phyloP scores from a whole-genome alignment of 1,140 invertebrate species.

The Odontomachus brunneus region DNA sequence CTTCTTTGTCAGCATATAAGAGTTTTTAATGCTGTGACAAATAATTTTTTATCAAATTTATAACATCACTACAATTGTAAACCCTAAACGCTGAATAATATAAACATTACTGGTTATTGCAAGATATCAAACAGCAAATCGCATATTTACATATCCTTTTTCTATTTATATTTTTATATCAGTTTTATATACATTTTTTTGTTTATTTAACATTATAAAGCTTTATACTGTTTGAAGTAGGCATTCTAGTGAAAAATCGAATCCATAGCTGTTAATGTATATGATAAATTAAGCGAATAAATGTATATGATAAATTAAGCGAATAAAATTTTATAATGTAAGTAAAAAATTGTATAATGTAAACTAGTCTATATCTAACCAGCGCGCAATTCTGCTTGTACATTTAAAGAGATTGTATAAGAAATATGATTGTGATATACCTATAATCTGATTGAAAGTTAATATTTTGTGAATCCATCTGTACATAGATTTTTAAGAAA shows the following conservation, averaged over 20 bases:
- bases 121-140: not conserved
- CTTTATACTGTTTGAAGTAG: conserved; percentile 8
- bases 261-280: conserved; percentile 8
- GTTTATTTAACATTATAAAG: conserved; percentile 20
- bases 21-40: not conserved
- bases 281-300: conserved; percentile 13
- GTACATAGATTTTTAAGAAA: conserved; percentile 19
- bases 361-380: not conserved
- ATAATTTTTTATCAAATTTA: conserved; percentile 13
- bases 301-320: conserved; percentile 16
- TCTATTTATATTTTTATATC: conserved; percentile 1
- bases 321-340: too few relatives aligned
- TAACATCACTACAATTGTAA: not conserved
- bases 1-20: not conserved
- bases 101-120: not conserved
- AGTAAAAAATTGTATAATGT: conserved; percentile 10
- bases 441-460: conserved; percentile 23
- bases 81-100: conserved; percentile 19
- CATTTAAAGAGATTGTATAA: conserved; percentile 4
- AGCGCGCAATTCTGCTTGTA: not conserved
- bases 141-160: not conserved
- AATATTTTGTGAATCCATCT: conserved; percentile 17
- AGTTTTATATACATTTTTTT: not conserved
- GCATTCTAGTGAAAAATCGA: not conserved
- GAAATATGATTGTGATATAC: conserved; percentile 6